Conservation (phyloP, 35 echinoderm and acorn worm species). For the Apostichopus japonicus region DNA sequence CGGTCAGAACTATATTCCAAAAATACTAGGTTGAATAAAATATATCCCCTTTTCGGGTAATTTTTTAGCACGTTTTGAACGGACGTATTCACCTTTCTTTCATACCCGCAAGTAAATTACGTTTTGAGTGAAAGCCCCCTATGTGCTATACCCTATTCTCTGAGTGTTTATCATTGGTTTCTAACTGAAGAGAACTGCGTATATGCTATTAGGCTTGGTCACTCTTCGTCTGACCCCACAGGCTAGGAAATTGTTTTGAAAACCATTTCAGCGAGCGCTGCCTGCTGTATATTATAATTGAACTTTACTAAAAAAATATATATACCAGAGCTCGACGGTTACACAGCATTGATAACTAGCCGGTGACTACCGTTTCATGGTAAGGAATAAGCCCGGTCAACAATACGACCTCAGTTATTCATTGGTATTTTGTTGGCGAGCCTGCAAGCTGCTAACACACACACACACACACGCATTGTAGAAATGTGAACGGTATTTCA, state of each 20-base stretch:
- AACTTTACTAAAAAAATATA: neutral
- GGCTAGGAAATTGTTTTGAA: conserved; percentile 2
- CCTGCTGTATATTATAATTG: conserved; percentile 6
- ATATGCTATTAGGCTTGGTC: neutral
- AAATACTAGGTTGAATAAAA: too few relatives aligned
- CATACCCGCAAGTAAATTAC: too few relatives aligned
- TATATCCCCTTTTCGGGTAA: too few relatives aligned
- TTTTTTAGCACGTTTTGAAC: too few relatives aligned
- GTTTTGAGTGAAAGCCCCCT: too few relatives aligned
- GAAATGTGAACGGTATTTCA: too few relatives aligned
- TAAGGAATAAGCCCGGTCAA: neutral
- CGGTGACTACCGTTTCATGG: neutral
- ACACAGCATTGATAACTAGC: neutral
- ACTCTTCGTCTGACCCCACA: neutral
- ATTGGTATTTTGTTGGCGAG: neutral
- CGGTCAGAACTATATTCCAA: too few relatives aligned
- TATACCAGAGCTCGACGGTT: neutral
- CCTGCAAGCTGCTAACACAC: neutral
- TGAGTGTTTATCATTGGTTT: too few relatives aligned
- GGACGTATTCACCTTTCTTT: too few relatives aligned
- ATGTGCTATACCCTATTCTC: too few relatives aligned
- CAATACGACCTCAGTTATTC: conserved; percentile 8
- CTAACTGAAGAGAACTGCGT: too few relatives aligned
- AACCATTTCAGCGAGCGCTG: neutral
- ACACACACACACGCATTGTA: neutral